Base-by-base conservation (phyloP, 2,797 vertebrate species). In the Pelobates cultripes region DNA sequence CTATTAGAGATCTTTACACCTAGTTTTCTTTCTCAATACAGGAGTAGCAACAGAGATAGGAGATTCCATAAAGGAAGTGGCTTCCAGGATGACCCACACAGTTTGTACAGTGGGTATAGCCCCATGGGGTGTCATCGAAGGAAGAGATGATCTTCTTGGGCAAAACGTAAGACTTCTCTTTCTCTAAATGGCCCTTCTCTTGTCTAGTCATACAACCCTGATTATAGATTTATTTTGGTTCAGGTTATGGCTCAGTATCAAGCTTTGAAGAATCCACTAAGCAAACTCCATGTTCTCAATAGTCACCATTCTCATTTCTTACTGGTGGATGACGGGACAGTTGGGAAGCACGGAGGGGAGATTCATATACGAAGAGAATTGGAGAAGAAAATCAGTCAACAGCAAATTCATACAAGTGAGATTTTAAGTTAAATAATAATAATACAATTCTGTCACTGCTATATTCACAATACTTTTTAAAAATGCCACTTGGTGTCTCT, bases 281-380 rank as follows among this genome's bases (percentile, higher is more conserved):
- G 86, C 76, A 86, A 86, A 68, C 75, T 86, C 55, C 82, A 86
- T 73, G 47, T 82, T 40, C 75, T 86, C 4, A 86, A 82, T 60
- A 84, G 69, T 9, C 44, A 76, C 75, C 86, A 86, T 57, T 81
- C 81, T 7, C 79, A 86, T 43, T 86, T 86, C 70, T 66, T 86
- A 53, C 43, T 86, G 75, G 86, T 86, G 79, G 86, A 86, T 75
- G 84, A 86, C 82, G 86, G 86, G 3, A 86, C 81, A 40, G 84
- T 84, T 61, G 84, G 86, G 44, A 70, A 75, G 13, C 55, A 75
- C 8, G 84, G 84, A 15, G 79, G 70, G 44, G 86, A 86, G 66
- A 53, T 79, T 6, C 71, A 15, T 12, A 73, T 86, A 66, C 47
- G 84, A 51, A 72, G 74, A 60, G 78, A 84, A 51, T 63, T 86